A percentile compares a stretch with the other conserved stretches of the same genome.
Evolutionary conservation across 2,113 vertebrate genomes (phyloP).

Genomic region (Oxyruncus cristatus): DNA sequence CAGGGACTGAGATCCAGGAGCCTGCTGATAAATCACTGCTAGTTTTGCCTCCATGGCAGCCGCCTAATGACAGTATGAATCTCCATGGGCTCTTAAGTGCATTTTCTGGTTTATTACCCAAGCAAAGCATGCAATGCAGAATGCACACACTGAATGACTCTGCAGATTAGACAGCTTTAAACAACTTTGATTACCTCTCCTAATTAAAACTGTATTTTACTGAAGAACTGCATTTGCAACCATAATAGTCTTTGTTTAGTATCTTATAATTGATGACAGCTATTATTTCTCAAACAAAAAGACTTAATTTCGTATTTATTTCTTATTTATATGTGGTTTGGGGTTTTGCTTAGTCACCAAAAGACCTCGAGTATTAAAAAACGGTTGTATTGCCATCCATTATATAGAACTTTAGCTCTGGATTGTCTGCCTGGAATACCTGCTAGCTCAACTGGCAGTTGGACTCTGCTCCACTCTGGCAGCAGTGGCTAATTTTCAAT

Average conservation of each 20-base stretch:
- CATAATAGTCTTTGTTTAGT: background rate
- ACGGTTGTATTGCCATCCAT: background rate
- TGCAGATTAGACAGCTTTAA: slow-evolving; percentile 3
- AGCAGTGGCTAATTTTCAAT: background rate
- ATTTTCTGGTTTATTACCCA: slow-evolving; percentile 16
- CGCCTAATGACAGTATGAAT: slow-evolving; percentile 1
- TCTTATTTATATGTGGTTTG: background rate
- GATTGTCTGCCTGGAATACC: background rate
- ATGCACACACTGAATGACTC: background rate
- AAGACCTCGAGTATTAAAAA: background rate
- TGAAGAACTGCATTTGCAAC: slow-evolving; percentile 11
- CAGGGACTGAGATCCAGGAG: background rate
- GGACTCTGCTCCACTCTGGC: background rate
- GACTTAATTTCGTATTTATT: background rate
- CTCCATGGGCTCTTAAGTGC: background rate
- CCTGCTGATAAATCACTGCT: slow-evolving; percentile 1
- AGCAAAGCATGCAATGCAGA: background rate
- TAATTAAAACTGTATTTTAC: slow-evolving; percentile 47
- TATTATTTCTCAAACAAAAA: background rate
- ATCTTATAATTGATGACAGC: background rate
- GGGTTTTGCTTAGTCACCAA: background rate
- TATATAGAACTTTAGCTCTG: background rate
- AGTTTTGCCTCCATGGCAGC: slow-evolving; percentile 20
- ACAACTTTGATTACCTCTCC: background rate
- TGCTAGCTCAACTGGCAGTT: background rate